A percentile compares a stretch with the other conserved stretches of the same genome.
These are phyloP conservation scores for Coryphaenoides rupestris DNA, from an alignment of 2,113 vertebrate species.

Conservation along the genomic window DNA sequence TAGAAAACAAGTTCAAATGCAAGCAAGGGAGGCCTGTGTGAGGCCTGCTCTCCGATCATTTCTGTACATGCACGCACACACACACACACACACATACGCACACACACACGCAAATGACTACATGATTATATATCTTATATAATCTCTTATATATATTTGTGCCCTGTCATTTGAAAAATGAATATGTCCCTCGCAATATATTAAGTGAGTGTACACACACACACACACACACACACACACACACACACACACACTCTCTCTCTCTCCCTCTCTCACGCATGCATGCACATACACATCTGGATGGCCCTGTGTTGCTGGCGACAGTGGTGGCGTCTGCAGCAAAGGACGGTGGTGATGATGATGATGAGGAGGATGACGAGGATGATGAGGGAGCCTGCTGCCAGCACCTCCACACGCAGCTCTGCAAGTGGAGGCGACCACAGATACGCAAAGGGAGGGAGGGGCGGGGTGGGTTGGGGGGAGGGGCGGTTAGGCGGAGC, in stretches of 20 bases:
- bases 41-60: background rate
- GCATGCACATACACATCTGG: too few relatives aligned
- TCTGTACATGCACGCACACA: background rate
- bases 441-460: too few relatives aligned
- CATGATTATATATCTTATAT: too few relatives aligned
- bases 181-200: background rate
- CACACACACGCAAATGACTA: too few relatives aligned
- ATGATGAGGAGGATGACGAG: slow-evolving; percentile 59
- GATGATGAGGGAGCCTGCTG: slow-evolving; percentile 56
- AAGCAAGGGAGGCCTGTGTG: background rate
- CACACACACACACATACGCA: background rate
- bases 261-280: too few relatives aligned
- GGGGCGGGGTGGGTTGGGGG: too few relatives aligned
- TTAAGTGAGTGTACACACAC: background rate
- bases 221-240: background rate
- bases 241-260: slow-evolving; percentile 6
- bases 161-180: background rate
- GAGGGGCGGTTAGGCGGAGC: too few relatives aligned
- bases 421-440: slow-evolving; percentile 35
- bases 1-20: too few relatives aligned
- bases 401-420: slow-evolving; percentile 59
- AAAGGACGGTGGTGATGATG: slow-evolving; percentile 56
- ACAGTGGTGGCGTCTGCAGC: slow-evolving; percentile 63
- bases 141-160: too few relatives aligned
- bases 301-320: slow-evolving; percentile 12